Base-by-base conservation (phyloP, 2,888 invertebrate species). In the Dryadula phaetusa region DNA sequence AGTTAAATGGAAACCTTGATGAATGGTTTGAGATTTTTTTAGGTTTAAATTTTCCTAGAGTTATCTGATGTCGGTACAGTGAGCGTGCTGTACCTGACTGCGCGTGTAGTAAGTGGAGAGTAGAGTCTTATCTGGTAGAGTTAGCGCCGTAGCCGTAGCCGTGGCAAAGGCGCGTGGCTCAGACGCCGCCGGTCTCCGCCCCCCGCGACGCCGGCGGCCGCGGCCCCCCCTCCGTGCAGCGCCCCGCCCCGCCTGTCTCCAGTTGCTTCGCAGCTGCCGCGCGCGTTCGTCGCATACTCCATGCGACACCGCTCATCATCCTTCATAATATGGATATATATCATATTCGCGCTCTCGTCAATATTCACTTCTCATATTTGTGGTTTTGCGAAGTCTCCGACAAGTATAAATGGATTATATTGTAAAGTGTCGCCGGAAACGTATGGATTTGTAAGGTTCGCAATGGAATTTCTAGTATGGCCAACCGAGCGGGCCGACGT, bases 361-460 rank as follows among this genome's bases (percentile, higher is more conserved):
- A 85, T 86, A 88, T 85, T 87, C 86, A 88, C 83, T 92, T 91
- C 82, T 85, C 88, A 74, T 91, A 89, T 87, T 84, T 88, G 88
- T 92, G 92, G 92, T 91, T 92, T 79, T 89, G 90, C 82, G 88
- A 90, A 88, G 85, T 92, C 76, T 87, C 87, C 80, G 92, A 90
- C 82, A 92, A 92, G 82, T 88, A 86, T 83, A 91, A 91, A 92
- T 92, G 92, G 92, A 92, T 92, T 92, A 92, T 92, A 90, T 90
- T 92, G 88, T 92, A 88, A 89, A 91, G 90, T 90, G 89, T 79
- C 79, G 75, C 79, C 76, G 79, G 79, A 80, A 81, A 81, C 79
- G 76, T 77, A 78, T 82, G 82, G 81, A 82, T 85, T 82, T 84
- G 77, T 87, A 88, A 91, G 89, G 90, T 91, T 87, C 86, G 91